These are phyloP conservation scores for Psix sp. DNA, from an alignment of 1,140 invertebrate species.

Conservation along the genomic window DNA sequence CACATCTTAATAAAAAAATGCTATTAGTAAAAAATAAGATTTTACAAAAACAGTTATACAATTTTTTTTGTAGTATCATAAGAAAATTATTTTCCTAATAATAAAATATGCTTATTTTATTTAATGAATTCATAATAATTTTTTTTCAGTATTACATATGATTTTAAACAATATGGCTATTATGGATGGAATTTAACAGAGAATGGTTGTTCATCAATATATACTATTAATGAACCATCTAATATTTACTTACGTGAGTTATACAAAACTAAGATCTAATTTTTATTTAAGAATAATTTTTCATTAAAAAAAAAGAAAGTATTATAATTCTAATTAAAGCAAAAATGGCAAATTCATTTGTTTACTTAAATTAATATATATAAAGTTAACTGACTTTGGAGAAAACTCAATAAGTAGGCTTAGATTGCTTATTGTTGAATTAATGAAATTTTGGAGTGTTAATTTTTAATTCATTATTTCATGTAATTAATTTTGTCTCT, in stretches of 20 bases:
- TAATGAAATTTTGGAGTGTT: too few species aligned
- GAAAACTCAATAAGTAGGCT: too few species aligned
- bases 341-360: too few species aligned
- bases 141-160: constrained; percentile 63
- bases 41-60: constrained; percentile 4
- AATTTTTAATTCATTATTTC: too few species aligned
- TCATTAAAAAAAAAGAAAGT: background rate
- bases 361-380: too few species aligned
- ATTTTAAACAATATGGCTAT: constrained; percentile 76
- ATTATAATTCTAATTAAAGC: too few species aligned
- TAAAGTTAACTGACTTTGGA: too few species aligned
- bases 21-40: background rate
- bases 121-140: too few species aligned
- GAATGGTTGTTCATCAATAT: constrained; percentile 68
- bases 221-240: constrained; percentile 71
- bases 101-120: too few species aligned
- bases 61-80: background rate
- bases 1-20: background rate
- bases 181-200: constrained; percentile 78
- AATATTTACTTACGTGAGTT: constrained; percentile 78
- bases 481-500: too few species aligned
- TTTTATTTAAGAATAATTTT: background rate
- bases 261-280: constrained; percentile 22
- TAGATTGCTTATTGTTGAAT: too few species aligned
- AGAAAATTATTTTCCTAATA: constrained; percentile 23